Base-by-base conservation (phyloP, 2,888 invertebrate species). In the Leucozona laternaria region DNA sequence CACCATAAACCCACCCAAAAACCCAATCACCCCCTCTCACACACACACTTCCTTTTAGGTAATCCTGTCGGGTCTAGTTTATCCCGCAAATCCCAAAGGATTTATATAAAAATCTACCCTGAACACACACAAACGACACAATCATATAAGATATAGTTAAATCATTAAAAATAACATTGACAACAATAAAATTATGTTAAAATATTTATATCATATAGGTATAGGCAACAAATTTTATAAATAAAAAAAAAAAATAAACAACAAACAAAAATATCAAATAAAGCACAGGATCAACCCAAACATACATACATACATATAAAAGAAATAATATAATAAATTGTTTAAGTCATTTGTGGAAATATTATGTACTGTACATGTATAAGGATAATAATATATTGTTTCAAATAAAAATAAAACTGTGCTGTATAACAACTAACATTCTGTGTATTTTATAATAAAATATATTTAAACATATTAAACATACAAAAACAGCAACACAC, bases 361-460 rank as follows among this genome's bases (percentile, higher is more conserved):
- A 53, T n/a, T n/a, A n/a, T n/a, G n/a, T n/a, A n/a, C n/a, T 53
- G 25, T 25, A 66, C 20, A 66, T 34, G 17, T 64, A 31, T 77
- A 80, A 80, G 58, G 53, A 85, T 80, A 76, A 66, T 55, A 45
- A 22, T 17, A 55, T 66, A 68, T 72, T 62, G 85, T 85, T 85
- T 81, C 60, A 68, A 37, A 53, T 17, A 73, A 55, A 57, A 31
- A 60, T 40, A 81, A 45, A 66, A 66, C 80, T 81, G 81, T 84
- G 85, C 85, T 62, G 64, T 73, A n/a, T n/a, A n/a, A n/a, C n/a
- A 85, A 85, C 81, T 78, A 85, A 85, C 13, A 78, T 37, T 77
- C 48, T 78, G 77, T 77, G 81, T 85, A 85, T 85, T 85, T 85
- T 81, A 85, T 85, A 85, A 77, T 85, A 85, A 85, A 85, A 85